Evolutionary conservation across 2,797 vertebrate genomes (phyloP).

Genomic region (Macropus fuliginosus): DNA sequence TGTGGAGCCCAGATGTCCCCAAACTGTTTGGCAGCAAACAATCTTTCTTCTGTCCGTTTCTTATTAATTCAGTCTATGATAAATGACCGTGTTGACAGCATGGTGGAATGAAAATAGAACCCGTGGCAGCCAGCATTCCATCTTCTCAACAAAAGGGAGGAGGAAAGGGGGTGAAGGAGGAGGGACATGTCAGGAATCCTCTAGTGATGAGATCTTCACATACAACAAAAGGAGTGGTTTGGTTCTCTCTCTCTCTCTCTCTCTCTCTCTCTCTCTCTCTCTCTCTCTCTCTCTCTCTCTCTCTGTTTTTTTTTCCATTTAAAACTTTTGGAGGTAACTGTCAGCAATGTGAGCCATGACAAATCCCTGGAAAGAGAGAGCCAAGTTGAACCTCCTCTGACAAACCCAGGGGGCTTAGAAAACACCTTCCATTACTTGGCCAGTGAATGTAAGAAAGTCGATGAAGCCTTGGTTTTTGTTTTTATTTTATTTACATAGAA

Average conservation of each 20-base stretch:
- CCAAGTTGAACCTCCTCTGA: background rate
- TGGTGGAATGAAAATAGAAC: constrained; percentile 71
- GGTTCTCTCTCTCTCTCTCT: background rate
- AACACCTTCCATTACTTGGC: constrained; percentile 6
- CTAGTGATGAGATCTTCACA: constrained; percentile 35
- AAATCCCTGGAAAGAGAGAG: background rate
- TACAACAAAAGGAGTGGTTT: background rate
- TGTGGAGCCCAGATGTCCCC: constrained; percentile 26
- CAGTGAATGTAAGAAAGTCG: background rate
- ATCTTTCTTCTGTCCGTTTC: constrained; percentile 60
- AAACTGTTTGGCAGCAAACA: constrained; percentile 56
- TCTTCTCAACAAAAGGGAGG: constrained; percentile 42
- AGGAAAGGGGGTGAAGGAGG: constrained; percentile 5
- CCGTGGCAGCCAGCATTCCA: constrained; percentile 67
- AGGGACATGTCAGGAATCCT: constrained; percentile 17
- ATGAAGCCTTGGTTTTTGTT: background rate
- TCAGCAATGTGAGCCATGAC: background rate
- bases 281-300: too few species aligned
- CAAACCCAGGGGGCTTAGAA: background rate
- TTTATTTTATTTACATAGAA: background rate
- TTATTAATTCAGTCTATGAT: constrained; percentile 71
- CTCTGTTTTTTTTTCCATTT: background rate
- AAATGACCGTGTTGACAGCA: constrained; percentile 64
- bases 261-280: too few species aligned
- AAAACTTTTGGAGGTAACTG: constrained; percentile 1